These are phyloP conservation scores for Polypterus senegalus DNA, from an alignment of 2,113 vertebrate species.

Conservation along the genomic window DNA sequence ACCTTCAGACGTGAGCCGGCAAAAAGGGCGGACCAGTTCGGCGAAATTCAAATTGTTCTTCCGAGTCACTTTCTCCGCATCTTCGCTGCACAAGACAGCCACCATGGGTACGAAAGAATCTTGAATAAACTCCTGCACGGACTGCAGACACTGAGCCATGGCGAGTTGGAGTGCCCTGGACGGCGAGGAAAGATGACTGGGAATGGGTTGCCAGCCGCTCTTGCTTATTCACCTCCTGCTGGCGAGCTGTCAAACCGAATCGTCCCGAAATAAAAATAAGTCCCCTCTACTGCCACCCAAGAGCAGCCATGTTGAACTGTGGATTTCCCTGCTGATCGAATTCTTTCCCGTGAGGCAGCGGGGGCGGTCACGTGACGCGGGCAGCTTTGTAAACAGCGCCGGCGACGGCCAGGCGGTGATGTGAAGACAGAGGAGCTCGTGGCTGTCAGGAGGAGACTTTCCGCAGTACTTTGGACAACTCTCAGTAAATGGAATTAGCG, in stretches of 20 bases:
- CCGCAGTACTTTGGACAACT: too few relatives aligned
- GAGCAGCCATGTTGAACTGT: conserved; percentile 41
- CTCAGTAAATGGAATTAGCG: too few relatives aligned
- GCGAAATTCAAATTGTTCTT: conserved; percentile 84
- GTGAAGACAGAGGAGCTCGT: too few relatives aligned
- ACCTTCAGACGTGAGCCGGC: conserved; percentile 92
- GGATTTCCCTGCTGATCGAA: conserved; percentile 26
- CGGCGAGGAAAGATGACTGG: background rate
- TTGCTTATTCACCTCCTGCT: background rate
- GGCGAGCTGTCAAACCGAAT: too few relatives aligned
- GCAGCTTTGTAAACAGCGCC: too few relatives aligned
- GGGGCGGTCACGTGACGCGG: conserved; percentile 37
- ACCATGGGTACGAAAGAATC: conserved; percentile 92
- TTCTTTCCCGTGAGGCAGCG: conserved; percentile 35
- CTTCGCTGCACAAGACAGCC: conserved; percentile 84
- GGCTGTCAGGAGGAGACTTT: too few relatives aligned
- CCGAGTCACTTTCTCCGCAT: conserved; percentile 75
- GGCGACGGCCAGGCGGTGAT: too few relatives aligned
- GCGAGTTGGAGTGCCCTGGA: conserved; percentile 7
- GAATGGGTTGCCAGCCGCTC: background rate
- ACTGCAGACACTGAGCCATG: conserved; percentile 91
- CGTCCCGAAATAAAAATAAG: conserved; percentile 25
- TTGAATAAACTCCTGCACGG: conserved; percentile 91
- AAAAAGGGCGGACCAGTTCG: conserved; percentile 87
- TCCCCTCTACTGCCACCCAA: conserved; percentile 24